Conservation (phyloP, 1,140 invertebrate genomes). For the Nixonia krombeini region DNA sequence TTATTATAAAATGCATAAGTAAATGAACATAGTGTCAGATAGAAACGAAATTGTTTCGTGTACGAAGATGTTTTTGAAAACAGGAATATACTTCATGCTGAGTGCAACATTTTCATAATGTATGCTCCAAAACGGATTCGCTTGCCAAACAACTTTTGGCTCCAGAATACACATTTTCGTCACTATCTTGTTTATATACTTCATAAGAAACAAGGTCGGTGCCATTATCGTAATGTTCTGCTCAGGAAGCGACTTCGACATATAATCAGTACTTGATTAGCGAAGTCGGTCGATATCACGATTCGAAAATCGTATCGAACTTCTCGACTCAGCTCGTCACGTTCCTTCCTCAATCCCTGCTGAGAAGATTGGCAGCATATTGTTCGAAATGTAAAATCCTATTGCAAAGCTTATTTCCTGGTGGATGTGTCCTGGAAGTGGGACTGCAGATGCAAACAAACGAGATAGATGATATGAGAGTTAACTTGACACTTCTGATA, state of each 20-base stretch:
- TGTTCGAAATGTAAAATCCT: slow-evolving; percentile 35
- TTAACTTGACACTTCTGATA: slow-evolving; percentile 15
- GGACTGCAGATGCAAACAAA: slow-evolving; percentile 17
- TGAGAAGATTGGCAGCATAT: slow-evolving; percentile 42
- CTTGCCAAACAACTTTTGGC: too few relatives aligned
- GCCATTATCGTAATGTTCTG: slow-evolving; percentile 24
- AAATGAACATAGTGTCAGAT: too few relatives aligned
- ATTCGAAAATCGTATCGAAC: slow-evolving; percentile 15
- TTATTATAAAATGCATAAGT: too few relatives aligned
- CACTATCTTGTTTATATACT: too few relatives aligned
- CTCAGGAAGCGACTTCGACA: slow-evolving; percentile 26
- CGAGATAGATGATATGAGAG: neutral
- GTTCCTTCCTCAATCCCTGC: slow-evolving; percentile 21
- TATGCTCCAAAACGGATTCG: too few relatives aligned
- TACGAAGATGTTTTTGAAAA: too few relatives aligned
- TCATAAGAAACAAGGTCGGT: too few relatives aligned
- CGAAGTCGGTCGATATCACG: slow-evolving; percentile 27
- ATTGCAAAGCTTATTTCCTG: slow-evolving; percentile 48
- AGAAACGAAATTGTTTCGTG: too few relatives aligned
- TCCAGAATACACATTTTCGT: too few relatives aligned
- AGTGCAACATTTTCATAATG: too few relatives aligned
- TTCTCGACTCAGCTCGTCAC: neutral
- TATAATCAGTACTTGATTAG: slow-evolving; percentile 36
- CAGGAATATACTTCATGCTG: too few relatives aligned
- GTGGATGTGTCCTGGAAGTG: slow-evolving; percentile 25